Evolutionary conservation across 2,797 vertebrate species (phyloP).

Genomic region (Benthosema pterotum): DNA sequence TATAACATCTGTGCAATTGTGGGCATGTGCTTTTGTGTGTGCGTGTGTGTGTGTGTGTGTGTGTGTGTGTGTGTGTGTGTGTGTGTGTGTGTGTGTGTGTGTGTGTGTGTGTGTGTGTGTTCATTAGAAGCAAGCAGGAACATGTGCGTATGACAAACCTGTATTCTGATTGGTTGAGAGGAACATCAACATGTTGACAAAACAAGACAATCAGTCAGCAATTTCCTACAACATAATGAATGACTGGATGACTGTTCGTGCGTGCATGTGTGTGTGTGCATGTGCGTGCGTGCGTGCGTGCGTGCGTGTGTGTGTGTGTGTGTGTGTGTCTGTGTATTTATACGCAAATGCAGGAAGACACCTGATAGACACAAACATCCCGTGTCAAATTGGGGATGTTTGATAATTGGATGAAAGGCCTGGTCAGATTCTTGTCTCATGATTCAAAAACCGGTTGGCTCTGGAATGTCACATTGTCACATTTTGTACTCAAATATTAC

Average conservation of each 20-base stretch:
- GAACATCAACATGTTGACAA: conserved; percentile 65
- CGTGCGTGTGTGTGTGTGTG: neutral
- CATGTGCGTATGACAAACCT: conserved; percentile 47
- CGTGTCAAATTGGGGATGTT: conserved; percentile 25
- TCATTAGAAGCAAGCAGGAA: conserved; percentile 34
- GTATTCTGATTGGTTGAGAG: conserved; percentile 47
- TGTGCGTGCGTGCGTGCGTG: neutral
- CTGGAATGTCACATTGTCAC: conserved; percentile 35
- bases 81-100: conserved; percentile 9
- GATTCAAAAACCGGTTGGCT: conserved; percentile 17
- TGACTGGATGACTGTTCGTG: conserved; percentile 13
- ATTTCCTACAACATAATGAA: conserved; percentile 33
- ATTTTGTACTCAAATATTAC: conserved; percentile 25
- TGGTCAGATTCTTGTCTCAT: conserved; percentile 40
- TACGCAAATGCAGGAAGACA: conserved; percentile 25
- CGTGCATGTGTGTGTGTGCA: conserved; percentile 1
- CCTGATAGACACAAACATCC: conserved; percentile 57
- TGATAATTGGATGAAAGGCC: neutral
- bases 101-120: conserved; percentile 6
- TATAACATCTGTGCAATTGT: no score
- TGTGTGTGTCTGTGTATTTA: conserved; percentile 8
- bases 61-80: conserved; percentile 21
- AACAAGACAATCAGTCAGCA: conserved; percentile 53
- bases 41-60: conserved; percentile 8
- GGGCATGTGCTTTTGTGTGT: no score